Base-by-base conservation (phyloP, 2,113 vertebrate species). In the Ardeotis arabs region DNA sequence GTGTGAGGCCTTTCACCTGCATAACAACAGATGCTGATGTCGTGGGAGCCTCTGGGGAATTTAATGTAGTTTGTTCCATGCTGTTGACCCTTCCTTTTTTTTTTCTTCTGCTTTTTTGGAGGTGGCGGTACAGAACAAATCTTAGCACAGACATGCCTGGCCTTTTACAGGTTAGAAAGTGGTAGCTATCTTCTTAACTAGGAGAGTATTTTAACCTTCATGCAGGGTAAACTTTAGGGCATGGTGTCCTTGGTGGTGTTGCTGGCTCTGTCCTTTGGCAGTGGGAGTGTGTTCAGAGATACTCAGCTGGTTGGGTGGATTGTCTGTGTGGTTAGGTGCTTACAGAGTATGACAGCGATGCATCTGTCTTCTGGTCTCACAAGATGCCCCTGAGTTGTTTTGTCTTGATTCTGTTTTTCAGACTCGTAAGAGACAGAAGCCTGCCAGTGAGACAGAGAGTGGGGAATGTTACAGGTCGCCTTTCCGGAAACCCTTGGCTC, bases 401-500 rank as follows among this genome's bases (percentile, higher is more conserved):
- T 41, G 69, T 39, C 33, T 5, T 1, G 11, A 25, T 96, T 83
- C 25, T 97, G 35, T 96, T 44, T 97, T 93, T 73, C 94, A 99
- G 99, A 97, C 94, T 25, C 97, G 95, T 80, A 99, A 98, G 97
- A 98, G 96, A 45, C 97, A 90, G 91, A 99, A 97, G 96, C 80
- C 96, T 3, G 95, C 75, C 28, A 37, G 41, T 4, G 97, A 96
- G 47, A 47, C 37, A 0, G 96, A 96, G 52, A 89, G 33, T 24
- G 87, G 84, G 84, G 98, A 98, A 4, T 98, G 92, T 88, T 98
- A 98, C 72, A 84, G 98, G 14, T 99, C 99, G 1, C 98, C 98
- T 37, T 99, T 98, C 90, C 98, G 99, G 92, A 99, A 98, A 49
- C 98, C 99, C 77, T 96, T 99, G 97, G 97, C 96, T 37, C 99